Conservation (phyloP, 2,797 vertebrate species). For the Parambassis ranga region DNA sequence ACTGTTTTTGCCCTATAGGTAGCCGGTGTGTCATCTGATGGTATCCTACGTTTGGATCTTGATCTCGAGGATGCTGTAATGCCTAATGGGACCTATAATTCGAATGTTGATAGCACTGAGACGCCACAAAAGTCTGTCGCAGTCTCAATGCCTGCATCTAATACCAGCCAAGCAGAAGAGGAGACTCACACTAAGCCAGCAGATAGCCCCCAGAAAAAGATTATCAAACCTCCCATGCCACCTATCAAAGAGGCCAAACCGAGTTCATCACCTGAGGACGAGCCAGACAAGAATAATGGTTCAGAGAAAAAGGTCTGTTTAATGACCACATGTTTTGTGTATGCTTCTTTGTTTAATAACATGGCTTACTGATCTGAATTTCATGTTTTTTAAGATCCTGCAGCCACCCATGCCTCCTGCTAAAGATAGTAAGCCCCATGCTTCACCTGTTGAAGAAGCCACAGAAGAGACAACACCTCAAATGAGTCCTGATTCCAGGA, state of each 20-base stretch:
- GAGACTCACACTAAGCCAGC: constrained; percentile 33
- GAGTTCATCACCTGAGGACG: constrained; percentile 8
- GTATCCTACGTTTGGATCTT: constrained; percentile 87
- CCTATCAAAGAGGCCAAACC: constrained; percentile 60
- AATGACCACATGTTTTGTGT: not conserved
- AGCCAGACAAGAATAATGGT: constrained; percentile 8
- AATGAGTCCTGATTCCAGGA: constrained; percentile 46
- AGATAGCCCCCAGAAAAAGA: constrained; percentile 53
- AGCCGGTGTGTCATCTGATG: constrained; percentile 85
- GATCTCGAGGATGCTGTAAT: constrained; percentile 77
- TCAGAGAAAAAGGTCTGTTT: constrained; percentile 59
- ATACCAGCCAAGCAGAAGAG: constrained; percentile 42
- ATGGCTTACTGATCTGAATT: not conserved
- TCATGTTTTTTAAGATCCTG: constrained; percentile 38
- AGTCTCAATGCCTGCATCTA: constrained; percentile 73
- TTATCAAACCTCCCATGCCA: constrained; percentile 65
- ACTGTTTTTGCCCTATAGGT: constrained; percentile 77
- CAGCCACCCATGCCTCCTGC: constrained; percentile 63
- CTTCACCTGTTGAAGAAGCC: constrained; percentile 27
- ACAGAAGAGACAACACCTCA: constrained; percentile 21
- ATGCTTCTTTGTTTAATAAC: not conserved
- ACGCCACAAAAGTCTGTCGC: constrained; percentile 64
- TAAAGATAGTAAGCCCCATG: constrained; percentile 61
- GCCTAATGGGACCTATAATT: constrained; percentile 67
- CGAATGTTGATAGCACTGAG: constrained; percentile 40